These are phyloP conservation scores for Eumeta japonica DNA, from an alignment of 1,140 invertebrate species.

Conservation along the genomic window DNA sequence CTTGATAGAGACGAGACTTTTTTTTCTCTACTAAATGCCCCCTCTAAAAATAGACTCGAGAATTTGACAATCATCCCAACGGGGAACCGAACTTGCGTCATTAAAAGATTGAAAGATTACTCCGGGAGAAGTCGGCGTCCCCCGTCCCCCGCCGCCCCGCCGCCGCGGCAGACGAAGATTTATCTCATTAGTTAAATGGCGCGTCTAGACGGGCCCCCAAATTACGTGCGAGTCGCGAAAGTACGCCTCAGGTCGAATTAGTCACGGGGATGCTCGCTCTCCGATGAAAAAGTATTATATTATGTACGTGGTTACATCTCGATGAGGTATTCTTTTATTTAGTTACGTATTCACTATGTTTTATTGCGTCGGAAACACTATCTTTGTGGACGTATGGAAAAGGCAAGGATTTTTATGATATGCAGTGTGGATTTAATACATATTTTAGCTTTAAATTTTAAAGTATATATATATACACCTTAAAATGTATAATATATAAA, in stretches of 20 bases:
- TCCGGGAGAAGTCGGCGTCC: constrained; percentile 14
- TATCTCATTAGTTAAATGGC: constrained; percentile 51
- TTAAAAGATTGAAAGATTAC: constrained; percentile 55
- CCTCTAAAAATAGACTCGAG: constrained; percentile 3
- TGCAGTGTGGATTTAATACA: too few relatives aligned
- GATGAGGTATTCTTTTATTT: constrained; percentile 4
- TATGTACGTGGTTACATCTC: too few relatives aligned
- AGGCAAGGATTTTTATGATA: too few relatives aligned
- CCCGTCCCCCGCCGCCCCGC: too few relatives aligned
- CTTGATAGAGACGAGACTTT: not conserved
- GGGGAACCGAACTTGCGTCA: constrained; percentile 33
- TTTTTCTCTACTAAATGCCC: not conserved
- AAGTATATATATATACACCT: too few relatives aligned
- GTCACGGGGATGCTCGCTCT: constrained; percentile 1
- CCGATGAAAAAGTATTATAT: too few relatives aligned
- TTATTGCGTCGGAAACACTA: too few relatives aligned
- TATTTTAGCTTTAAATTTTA: too few relatives aligned
- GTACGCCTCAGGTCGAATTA: constrained; percentile 1
- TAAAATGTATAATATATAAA: too few relatives aligned
- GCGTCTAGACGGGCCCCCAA: constrained; percentile 18
- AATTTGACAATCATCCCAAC: constrained; percentile 26
- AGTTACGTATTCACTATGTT: not conserved
- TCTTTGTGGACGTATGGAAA: too few relatives aligned
- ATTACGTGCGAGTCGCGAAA: constrained; percentile 15
- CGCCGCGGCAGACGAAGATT: constrained; percentile 26